Evolutionary conservation across 2,113 vertebrate genomes (phyloP).

Genomic region (Acrocephalus arundinaceus): DNA sequence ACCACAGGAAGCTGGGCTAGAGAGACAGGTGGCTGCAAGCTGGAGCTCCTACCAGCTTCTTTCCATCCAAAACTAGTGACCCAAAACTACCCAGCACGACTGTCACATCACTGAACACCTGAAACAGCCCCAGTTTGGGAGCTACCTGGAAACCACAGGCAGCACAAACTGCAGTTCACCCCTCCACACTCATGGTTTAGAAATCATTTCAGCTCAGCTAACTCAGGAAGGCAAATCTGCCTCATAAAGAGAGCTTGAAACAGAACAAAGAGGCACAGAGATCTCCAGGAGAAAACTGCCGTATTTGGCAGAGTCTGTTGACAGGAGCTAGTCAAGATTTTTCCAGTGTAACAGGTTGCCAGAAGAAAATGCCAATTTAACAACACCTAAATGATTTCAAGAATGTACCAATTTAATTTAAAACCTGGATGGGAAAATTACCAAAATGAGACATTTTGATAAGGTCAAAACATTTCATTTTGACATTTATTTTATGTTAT

Average conservation of each 20-base stretch:
- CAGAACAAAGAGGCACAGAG: constrained; percentile 49
- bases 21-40: not conserved
- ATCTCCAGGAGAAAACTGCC: constrained; percentile 39
- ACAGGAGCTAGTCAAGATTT: not conserved
- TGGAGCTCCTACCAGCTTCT: not conserved
- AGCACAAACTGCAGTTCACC: not conserved
- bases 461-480: constrained; percentile 27
- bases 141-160: not conserved
- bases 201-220: not conserved
- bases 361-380: not conserved
- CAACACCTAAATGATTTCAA: constrained; percentile 1
- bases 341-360: not conserved
- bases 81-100: not conserved
- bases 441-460: constrained; percentile 28
- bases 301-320: constrained; percentile 39
- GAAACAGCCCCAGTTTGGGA: not conserved
- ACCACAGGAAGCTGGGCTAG: not conserved
- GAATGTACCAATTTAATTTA: constrained; percentile 1
- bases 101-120: not conserved
- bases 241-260: constrained; percentile 53
- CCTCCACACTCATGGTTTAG: not conserved
- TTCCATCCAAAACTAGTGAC: not conserved
- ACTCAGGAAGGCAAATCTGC: constrained; percentile 29
- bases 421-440: constrained; percentile 28
- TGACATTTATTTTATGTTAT: constrained; percentile 32